Evolutionary conservation across 2,888 invertebrate species (phyloP), one percentile per base, ranked within the genome.

Genomic region (Drosophila picticornis): DNA sequence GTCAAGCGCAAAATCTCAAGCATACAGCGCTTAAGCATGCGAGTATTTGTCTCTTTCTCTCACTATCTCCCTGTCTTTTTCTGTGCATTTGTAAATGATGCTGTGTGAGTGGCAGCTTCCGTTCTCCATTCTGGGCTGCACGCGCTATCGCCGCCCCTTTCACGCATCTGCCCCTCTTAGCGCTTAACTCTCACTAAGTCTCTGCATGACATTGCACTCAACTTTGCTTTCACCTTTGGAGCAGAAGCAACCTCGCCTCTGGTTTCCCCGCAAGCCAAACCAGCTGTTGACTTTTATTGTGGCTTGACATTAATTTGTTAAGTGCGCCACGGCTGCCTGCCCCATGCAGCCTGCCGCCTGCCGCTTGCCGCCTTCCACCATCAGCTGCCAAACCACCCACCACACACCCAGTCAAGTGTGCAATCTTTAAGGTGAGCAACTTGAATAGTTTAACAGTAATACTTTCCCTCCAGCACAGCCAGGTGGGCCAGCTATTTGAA

Each of bases 201-300:
- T 48, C 73, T 72, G 84, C 82, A 74, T 85, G 83, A 88, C 83
- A 85, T 85, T 88, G 88, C 85, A 85, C 83, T 88, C 82, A 81
- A 72, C 84, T 79, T 75, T 67, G 68, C 73, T 78, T 77, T 67
- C 72, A 60, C 76, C 75, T 66, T 36, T 65, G 43, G 13, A 29
- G 40, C 40, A 43, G 57, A 38, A 22, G 43, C 19, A 43, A 16
- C 43, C 22, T 57, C 31, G 72, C 61, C 74, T 53, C 52, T 59
- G 56, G 72, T 73, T 62, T 60, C 52, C 46, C 64, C 73, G 62
- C 58, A 56, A 69, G 69, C 81, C 48, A 74, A 81, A 80, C 75
- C 89, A 87, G 87, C 90, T 89, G 87, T 88, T 88, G 88, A 85
- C 85, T 88, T 87, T 88, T 88, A 88, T 88, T 89, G 87, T 88